phyloP scores from a whole-genome alignment of 2,797 vertebrate species.

The Alauda arvensis region DNA sequence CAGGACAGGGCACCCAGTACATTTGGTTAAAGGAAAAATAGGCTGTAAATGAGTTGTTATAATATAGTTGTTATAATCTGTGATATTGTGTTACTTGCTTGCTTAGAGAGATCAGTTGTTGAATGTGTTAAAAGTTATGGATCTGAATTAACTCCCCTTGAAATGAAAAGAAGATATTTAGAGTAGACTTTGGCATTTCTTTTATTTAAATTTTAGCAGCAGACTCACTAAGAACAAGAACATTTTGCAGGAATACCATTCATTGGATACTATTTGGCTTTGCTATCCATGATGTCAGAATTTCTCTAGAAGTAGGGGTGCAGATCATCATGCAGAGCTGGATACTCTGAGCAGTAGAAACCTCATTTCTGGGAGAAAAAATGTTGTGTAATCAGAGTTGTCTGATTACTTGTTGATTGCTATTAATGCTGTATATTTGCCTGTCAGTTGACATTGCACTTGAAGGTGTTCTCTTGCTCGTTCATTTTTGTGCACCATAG shows the following conservation, averaged over 20 bases:
- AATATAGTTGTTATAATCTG: not conserved
- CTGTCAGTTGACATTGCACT: not conserved
- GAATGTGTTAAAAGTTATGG: not conserved
- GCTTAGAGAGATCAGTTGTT: not conserved
- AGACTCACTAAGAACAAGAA: not conserved
- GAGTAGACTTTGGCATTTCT: not conserved
- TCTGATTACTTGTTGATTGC: not conserved
- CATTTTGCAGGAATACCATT: not conserved
- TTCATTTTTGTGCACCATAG: not conserved
- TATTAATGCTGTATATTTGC: not conserved
- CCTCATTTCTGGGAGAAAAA: not conserved
- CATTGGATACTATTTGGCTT: not conserved
- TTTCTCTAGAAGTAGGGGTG: not conserved
- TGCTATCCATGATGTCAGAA: not conserved
- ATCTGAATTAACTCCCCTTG: not conserved
- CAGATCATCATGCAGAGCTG: not conserved
- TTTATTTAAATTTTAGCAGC: not conserved
- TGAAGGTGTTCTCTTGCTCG: not conserved
- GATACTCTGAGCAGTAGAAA: not conserved
- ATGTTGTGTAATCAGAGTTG: not conserved
- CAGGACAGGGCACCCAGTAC: not conserved
- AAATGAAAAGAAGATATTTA: not conserved
- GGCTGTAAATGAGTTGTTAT: not conserved
- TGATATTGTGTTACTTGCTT: not conserved
- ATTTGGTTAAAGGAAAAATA: not conserved